These are phyloP conservation scores for Linepithema humile DNA, from an alignment of 1,140 invertebrate genomes.

Conservation along the genomic window DNA sequence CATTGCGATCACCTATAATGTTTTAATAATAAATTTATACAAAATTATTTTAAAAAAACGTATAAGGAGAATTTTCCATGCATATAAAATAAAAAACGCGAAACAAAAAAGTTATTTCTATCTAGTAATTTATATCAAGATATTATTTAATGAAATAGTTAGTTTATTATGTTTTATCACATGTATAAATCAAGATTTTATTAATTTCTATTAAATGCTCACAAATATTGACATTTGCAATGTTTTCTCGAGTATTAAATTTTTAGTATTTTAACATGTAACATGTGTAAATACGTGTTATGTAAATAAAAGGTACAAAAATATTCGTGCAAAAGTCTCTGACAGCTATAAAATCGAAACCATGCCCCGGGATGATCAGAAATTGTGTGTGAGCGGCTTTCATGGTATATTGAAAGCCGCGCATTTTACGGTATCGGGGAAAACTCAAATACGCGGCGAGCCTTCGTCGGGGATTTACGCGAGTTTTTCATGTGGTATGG, in stretches of 20 bases:
- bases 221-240: not conserved
- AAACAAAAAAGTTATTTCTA: too few relatives aligned
- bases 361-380: not conserved
- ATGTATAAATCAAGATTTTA: not conserved
- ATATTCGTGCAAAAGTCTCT: not conserved
- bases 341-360: not conserved
- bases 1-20: not conserved
- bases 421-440: conserved; percentile 11
- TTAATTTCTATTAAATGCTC: not conserved
- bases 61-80: too few relatives aligned
- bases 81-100: not conserved
- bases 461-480: conserved; percentile 6
- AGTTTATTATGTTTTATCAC: not conserved
- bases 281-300: not conserved
- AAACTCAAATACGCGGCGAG: conserved; percentile 14
- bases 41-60: too few relatives aligned
- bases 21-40: not conserved
- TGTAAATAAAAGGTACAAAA: not conserved
- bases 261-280: not conserved
- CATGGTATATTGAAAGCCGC: conserved; percentile 17
- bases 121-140: not conserved
- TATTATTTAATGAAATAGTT: not conserved
- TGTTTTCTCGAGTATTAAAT: not conserved
- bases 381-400: conserved; percentile 34
- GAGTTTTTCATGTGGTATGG: not conserved